Base-by-base conservation (phyloP, 1,140 invertebrate species). In the Apolygus lucorum region DNA sequence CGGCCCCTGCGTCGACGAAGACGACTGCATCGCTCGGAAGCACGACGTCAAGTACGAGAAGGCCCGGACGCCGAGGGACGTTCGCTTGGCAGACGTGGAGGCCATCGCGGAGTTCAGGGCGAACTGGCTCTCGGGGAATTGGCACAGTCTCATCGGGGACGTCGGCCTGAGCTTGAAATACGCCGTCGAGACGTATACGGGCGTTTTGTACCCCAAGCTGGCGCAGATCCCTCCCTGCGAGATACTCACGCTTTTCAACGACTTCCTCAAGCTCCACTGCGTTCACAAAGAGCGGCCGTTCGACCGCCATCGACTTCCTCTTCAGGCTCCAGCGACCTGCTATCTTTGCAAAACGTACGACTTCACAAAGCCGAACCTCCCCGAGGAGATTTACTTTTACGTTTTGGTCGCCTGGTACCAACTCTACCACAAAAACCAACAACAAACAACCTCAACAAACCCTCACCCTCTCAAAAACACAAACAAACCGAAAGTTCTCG, bases 21-120 rank as follows among this genome's bases (percentile, higher is more conserved):
- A 68, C 59, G 70, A 71, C 34, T 28, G 34, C 28, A 68, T 71
- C 4, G 70, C 70, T 17, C 0, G 17, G 21, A 21, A 63, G 8
- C 70, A 71, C 66, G 70, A 71, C 49, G 24, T 71, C 24, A 59
- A 42, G 22, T 71, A 71, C 29, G 70, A 71, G 21, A 67, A 64
- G 2, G 70, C 70, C 1, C 54, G 54, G 49, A 63, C 28, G 0
- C 27, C 49, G 14, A 25, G 28, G n/a, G 70, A 71, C 25, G 28
- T 71, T n/a, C n/a, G 70, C 13, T 28, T 49, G 14, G 70, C 70
- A 0, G 70, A 71, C 25, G 28, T 49, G 2, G 25, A 59, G 17
- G 70, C 70, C 8, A 71, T 71, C 49, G 26, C 11, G 1, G 28
- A 42, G 25, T 71, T 71, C 22, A 64, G 68, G 42, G 24, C n/a